Base-by-base conservation (phyloP, 2,113 vertebrate genomes). In the Romanogobio albipinnatus region DNA sequence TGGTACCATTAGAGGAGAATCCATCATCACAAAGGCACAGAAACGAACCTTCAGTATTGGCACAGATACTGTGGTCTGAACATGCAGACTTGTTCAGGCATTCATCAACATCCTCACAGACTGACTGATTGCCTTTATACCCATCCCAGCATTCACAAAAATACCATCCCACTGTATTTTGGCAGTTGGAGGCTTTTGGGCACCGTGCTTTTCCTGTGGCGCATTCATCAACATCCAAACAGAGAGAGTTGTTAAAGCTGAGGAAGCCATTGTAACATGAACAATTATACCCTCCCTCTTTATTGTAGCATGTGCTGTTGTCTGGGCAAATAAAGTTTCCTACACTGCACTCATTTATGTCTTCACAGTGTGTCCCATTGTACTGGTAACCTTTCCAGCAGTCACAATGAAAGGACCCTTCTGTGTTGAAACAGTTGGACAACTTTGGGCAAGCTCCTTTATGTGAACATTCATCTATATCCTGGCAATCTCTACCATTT, bases 221-320 rank as follows among this genome's bases (percentile, higher is more conserved):
- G 82, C 95, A 96, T 89, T 96, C 95, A 59, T 96, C 88, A 51
- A 95, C 49, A 56, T 96, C 95, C 66, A 90, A 84, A 87, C 95
- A 96, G n/a, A 90, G 53, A 3, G 91, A 93, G 58, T 56, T 51
- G 17, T 95, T 94, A 24, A 83, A 58, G 66, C 43, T 82, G 9
- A 77, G 86, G 89, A 94, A 95, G 36, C 95, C 95, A 8, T 33
- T 58, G 29, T 90, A 45, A 81, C 95, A 96, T 15, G 86, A 83
- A 78, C 95, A 96, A 1, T 43, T 36, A 33, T 95, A 95, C 70
- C 92, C 88, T 14, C 94, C 95, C 2, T 86, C 78, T 11, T 43
- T 85, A 61, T 96, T 95, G 19, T 76, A 11, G n/a, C 95, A 96
- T 17, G 58, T 91, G 59, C 94, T 95, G 87, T 95, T 90, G 14